These are phyloP conservation scores for Arothron firmamentum DNA, from an alignment of 2,113 vertebrate genomes.

Conservation along the genomic window DNA sequence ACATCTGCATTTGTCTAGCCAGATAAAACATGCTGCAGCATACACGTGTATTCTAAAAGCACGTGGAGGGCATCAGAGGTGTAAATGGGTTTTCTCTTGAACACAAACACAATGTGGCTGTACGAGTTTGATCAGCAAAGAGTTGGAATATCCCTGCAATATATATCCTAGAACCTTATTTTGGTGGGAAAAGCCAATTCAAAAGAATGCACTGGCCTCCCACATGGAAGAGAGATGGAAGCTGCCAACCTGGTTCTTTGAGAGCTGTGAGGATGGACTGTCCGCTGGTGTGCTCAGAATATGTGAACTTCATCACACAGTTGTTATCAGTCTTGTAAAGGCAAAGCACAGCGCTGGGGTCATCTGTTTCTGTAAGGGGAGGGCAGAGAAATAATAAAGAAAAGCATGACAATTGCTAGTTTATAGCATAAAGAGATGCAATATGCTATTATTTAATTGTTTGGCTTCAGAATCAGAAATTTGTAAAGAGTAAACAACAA, in stretches of 20 bases:
- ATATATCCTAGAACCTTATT: too few relatives aligned
- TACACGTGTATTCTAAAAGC: too few relatives aligned
- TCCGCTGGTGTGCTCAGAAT: slow-evolving; percentile 86
- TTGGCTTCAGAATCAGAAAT: slow-evolving; percentile 7
- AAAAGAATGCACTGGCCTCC: not conserved
- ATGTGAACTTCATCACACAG: slow-evolving; percentile 96
- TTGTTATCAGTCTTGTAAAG: slow-evolving; percentile 89
- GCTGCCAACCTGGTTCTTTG: slow-evolving; percentile 83
- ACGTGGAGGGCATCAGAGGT: too few relatives aligned
- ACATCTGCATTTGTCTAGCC: too few relatives aligned
- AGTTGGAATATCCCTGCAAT: too few relatives aligned
- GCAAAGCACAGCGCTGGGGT: slow-evolving; percentile 80
- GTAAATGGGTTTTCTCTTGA: too few relatives aligned
- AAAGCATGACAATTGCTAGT: not conserved
- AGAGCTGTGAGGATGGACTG: slow-evolving; percentile 87
- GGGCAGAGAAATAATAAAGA: not conserved
- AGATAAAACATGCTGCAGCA: too few relatives aligned
- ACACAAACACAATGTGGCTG: too few relatives aligned
- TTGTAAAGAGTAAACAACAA: not conserved
- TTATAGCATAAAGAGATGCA: not conserved
- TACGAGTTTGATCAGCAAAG: too few relatives aligned
- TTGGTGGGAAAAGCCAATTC: too few relatives aligned
- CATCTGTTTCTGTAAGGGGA: slow-evolving; percentile 78
- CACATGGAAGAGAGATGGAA: not conserved
- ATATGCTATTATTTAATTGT: not conserved